phyloP scores from a whole-genome alignment of 2,888 invertebrate genomes.

The Drosophila dives region DNA sequence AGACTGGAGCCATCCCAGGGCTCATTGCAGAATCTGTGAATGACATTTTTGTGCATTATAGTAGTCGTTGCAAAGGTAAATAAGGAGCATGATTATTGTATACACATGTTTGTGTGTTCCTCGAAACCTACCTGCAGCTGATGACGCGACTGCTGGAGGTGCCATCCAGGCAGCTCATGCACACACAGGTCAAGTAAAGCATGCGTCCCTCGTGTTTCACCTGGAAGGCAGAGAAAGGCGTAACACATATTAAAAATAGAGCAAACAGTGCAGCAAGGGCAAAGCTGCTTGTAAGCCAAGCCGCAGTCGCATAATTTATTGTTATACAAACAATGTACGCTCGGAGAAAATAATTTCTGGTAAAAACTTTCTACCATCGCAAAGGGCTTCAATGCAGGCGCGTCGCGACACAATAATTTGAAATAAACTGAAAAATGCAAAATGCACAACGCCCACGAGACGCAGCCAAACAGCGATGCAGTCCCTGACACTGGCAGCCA shows the following conservation, averaged over 20 bases:
- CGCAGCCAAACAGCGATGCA: conserved; percentile 28
- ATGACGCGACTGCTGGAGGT: conserved; percentile 90
- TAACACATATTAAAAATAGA: conserved; percentile 29
- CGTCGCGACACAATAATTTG: conserved; percentile 82
- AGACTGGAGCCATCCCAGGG: conserved; percentile 97
- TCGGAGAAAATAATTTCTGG: conserved; percentile 70
- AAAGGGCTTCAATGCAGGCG: conserved; percentile 41
- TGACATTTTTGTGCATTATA: conserved; percentile 4
- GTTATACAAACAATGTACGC: conserved; percentile 28
- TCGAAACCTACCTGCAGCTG: conserved; percentile 88
- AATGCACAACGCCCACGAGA: conserved; percentile 77
- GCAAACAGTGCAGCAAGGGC: background rate
- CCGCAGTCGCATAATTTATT: conserved; percentile 68
- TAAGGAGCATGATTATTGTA: background rate
- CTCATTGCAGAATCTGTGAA: conserved; percentile 89
- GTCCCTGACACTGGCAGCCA: conserved; percentile 45
- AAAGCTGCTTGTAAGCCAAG: conserved; percentile 9
- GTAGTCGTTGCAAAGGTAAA: background rate
- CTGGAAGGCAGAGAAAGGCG: conserved; percentile 85
- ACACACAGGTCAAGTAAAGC: conserved; percentile 96
- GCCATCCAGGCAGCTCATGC: conserved; percentile 97
- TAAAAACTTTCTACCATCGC: conserved; percentile 65
- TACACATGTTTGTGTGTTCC: background rate
- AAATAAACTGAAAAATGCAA: conserved; percentile 81
- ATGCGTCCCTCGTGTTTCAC: conserved; percentile 96